Evolutionary conservation across 2,113 vertebrate species (phyloP).

Genomic region (Mixornis gularis): DNA sequence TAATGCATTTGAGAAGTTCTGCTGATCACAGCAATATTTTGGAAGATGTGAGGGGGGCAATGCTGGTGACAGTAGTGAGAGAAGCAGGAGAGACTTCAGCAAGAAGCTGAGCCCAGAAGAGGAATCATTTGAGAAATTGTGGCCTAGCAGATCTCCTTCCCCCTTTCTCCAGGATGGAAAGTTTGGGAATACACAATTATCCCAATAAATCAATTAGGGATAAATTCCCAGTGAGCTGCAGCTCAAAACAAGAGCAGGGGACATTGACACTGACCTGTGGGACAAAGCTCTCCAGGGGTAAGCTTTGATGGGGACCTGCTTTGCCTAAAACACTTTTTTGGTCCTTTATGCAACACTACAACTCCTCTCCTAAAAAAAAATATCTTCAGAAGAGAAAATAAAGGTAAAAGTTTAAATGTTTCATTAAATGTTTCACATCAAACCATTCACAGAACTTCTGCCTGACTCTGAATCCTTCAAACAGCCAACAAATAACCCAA

Average conservation of each 20-base stretch:
- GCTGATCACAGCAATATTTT: background rate
- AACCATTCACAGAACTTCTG: background rate
- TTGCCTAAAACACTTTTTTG: background rate
- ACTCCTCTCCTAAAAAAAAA: background rate
- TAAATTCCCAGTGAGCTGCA: background rate
- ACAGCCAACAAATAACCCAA: background rate
- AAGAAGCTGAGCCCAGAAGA: background rate
- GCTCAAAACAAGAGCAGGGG: background rate
- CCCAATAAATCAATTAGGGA: background rate
- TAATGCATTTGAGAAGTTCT: background rate
- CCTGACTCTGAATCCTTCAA: background rate
- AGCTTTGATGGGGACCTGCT: background rate
- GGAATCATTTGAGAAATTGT: background rate
- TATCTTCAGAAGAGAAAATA: background rate
- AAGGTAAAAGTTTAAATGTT: background rate
- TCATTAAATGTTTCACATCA: background rate
- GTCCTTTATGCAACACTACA: background rate
- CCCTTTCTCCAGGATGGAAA: accelerated
- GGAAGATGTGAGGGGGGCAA: background rate
- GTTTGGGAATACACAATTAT: background rate
- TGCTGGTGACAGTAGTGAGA: background rate
- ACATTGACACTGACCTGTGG: accelerated
- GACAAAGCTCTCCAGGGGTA: background rate
- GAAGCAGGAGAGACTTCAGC: background rate
- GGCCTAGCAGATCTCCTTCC: background rate